Evolutionary conservation across 2,113 vertebrate genomes (phyloP).

Genomic region (Catagonus wagneri): DNA sequence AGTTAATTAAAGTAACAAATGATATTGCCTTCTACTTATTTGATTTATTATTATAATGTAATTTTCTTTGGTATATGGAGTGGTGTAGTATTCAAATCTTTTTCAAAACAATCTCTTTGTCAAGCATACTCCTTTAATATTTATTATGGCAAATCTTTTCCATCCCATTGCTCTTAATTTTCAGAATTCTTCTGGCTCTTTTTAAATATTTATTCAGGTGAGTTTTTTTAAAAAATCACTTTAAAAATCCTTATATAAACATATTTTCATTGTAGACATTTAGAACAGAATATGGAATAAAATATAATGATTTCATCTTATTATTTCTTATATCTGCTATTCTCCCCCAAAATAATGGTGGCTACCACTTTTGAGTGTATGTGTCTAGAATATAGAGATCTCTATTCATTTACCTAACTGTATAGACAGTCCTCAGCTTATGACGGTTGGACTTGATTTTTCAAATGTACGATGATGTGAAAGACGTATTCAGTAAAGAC

Average conservation of each 20-base stretch:
- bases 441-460: background rate
- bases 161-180: background rate
- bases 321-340: background rate
- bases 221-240: background rate
- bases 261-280: background rate
- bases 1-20: background rate
- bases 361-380: background rate
- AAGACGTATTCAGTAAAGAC: background rate
- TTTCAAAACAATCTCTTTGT: conserved; percentile 15
- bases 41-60: background rate
- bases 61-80: background rate
- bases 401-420: conserved; percentile 13
- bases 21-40: background rate
- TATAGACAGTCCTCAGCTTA: background rate
- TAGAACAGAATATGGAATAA: conserved; percentile 10
- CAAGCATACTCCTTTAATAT: background rate
- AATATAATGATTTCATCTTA: background rate
- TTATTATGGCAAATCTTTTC: background rate
- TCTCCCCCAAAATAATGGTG: background rate
- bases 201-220: background rate
- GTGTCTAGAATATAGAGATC: background rate
- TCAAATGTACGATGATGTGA: background rate
- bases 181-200: background rate
- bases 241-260: background rate
- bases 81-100: background rate